Percentiles rank a stretch among this genome's conserved stretches.
Conservation (phyloP, 2,888 invertebrate genomes). For the Nomada goodeniana region DNA sequence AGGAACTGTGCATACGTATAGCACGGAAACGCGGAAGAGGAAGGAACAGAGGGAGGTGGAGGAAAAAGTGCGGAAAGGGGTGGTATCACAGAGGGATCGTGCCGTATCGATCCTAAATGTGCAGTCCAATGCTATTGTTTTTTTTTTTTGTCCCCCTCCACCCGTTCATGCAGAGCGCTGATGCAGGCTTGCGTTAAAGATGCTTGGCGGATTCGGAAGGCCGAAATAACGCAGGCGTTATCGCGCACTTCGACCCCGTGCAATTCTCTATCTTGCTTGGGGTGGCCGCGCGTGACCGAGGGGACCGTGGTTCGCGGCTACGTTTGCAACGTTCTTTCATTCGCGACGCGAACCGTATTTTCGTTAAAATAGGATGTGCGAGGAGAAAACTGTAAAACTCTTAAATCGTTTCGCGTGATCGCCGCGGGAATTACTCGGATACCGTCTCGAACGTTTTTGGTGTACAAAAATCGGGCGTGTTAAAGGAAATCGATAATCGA, state of each 20-base stretch:
- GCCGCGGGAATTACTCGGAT: too few relatives aligned
- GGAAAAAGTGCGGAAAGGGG: conserved; percentile 9
- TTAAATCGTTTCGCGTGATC: too few relatives aligned
- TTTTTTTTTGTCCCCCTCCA: conserved; percentile 28
- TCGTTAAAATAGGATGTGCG: too few relatives aligned
- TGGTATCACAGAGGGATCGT: conserved; percentile 54
- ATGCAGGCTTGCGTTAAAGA: conserved; percentile 29
- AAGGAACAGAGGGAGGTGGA: neutral
- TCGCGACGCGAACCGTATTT: neutral
- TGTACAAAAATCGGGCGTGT: too few relatives aligned
- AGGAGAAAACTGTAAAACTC: too few relatives aligned
- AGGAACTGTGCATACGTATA: too few relatives aligned
- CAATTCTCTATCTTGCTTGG: too few relatives aligned
- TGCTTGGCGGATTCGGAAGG: neutral
- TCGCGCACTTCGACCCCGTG: neutral
- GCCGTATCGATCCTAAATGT: conserved; percentile 61
- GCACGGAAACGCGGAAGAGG: conserved; percentile 4
- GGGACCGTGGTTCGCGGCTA: too few relatives aligned
- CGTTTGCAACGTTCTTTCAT: too few relatives aligned
- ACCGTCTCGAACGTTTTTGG: too few relatives aligned
- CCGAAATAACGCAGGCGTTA: neutral
- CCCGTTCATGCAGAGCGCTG: conserved; percentile 30
- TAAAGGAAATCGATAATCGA: too few relatives aligned
- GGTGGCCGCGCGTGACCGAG: too few relatives aligned
- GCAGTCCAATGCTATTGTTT: conserved; percentile 58